Percentiles rank a stretch among this genome's conserved stretches.
phyloP scores from a whole-genome alignment of 2,888 invertebrate genomes.

The Brenthis daphne region DNA sequence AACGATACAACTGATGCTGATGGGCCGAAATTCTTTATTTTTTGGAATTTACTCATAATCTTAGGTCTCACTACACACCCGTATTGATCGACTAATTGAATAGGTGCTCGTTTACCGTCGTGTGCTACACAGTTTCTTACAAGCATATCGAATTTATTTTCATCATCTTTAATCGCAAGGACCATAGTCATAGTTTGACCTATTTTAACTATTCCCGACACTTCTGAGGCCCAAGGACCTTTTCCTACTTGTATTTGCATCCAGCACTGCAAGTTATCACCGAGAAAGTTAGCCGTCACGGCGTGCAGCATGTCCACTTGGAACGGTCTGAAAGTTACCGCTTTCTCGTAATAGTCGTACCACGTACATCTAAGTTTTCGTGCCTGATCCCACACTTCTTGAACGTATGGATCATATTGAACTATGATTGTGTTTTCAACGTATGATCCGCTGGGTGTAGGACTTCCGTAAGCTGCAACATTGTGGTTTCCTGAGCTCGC shows the following conservation, averaged over 20 bases:
- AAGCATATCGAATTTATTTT: slow-evolving; percentile 97
- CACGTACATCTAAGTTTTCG: slow-evolving; percentile 95
- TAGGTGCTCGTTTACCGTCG: slow-evolving; percentile 95
- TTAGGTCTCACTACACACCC: slow-evolving; percentile 96
- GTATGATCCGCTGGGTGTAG: slow-evolving; percentile 95
- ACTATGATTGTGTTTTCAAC: slow-evolving; percentile 97
- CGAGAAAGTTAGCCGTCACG: slow-evolving; percentile 96
- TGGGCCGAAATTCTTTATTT: slow-evolving; percentile 97
- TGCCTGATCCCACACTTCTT: slow-evolving; percentile 98
- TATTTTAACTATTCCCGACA: slow-evolving; percentile 96
- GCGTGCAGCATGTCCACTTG: slow-evolving; percentile 98
- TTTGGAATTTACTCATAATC: slow-evolving; percentile 97
- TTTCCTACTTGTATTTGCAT: slow-evolving; percentile 98
- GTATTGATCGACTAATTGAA: slow-evolving; percentile 95
- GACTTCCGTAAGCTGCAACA: slow-evolving; percentile 91
- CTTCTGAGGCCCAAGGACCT: slow-evolving; percentile 98
- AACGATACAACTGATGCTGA: slow-evolving; percentile 97
- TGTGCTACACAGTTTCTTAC: slow-evolving; percentile 97
- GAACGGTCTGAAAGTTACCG: slow-evolving; percentile 96
- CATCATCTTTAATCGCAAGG: slow-evolving; percentile 96
- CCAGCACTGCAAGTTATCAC: slow-evolving; percentile 97
- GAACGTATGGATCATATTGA: slow-evolving; percentile 96
- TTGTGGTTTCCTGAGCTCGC: slow-evolving; percentile 95
- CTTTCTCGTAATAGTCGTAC: slow-evolving; percentile 98
- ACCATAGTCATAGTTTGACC: slow-evolving; percentile 99